Conservation (phyloP, 2,113 vertebrate genomes). For the Apus apus region DNA sequence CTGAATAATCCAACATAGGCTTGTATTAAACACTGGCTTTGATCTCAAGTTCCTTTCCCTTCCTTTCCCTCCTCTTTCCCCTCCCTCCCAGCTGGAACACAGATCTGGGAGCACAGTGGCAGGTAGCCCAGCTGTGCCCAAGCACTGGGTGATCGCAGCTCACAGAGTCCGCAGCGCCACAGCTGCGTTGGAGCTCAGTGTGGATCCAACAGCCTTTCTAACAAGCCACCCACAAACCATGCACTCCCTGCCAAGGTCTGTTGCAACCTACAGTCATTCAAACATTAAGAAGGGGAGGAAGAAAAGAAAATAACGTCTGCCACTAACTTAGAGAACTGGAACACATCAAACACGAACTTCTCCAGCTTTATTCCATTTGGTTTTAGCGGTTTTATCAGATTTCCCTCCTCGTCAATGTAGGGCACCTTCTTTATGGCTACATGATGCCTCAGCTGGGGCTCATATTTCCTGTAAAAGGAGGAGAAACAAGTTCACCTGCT, state of each 20-base stretch:
- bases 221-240: background rate
- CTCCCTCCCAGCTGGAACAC: background rate
- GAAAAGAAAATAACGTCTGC: background rate
- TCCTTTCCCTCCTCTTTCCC: too few species aligned
- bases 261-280: background rate
- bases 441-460: conserved; percentile 83
- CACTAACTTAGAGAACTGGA: conserved; percentile 91
- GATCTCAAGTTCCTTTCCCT: accelerated
- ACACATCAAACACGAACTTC: conserved; percentile 98
- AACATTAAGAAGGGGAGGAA: background rate
- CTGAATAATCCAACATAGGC: background rate
- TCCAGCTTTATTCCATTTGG: conserved; percentile 98
- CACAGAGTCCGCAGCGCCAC: accelerated
- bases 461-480: conserved; percentile 74
- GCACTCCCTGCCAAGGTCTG: background rate
- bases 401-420: conserved; percentile 85
- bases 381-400: conserved; percentile 83
- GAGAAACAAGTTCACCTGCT: background rate
- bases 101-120: background rate
- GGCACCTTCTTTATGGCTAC: conserved; percentile 94
- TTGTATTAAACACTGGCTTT: background rate
- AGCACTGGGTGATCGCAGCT: background rate
- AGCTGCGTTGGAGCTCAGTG: background rate
- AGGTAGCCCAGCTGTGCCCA: background rate
- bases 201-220: background rate